phyloP scores from a whole-genome alignment of 2,113 vertebrate genomes.

The Falcunculus frontatus region DNA sequence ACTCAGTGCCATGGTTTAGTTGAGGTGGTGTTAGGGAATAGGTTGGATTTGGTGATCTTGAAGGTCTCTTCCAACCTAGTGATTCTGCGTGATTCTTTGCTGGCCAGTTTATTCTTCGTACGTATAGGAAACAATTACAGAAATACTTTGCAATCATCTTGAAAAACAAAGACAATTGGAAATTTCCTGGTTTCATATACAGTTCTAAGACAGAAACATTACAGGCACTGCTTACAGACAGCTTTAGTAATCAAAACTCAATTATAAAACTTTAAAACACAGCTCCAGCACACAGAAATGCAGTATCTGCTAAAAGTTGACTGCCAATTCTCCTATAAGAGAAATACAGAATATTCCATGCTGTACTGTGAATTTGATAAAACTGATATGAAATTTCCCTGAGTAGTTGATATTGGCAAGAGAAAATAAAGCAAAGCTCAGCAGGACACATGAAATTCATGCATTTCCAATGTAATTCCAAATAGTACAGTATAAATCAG shows the following conservation, averaged over 20 bases:
- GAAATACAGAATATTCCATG: background rate
- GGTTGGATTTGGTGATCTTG: background rate
- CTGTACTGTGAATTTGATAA: background rate
- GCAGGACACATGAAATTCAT: background rate
- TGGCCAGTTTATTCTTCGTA: background rate
- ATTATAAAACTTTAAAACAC: background rate
- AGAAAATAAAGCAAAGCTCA: conserved; percentile 19
- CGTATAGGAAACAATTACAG: background rate
- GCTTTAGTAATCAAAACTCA: background rate
- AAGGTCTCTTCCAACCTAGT: background rate
- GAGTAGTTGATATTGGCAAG: background rate
- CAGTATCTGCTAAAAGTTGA: background rate
- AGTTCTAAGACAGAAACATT: background rate
- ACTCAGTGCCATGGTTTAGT: background rate
- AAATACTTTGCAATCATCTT: background rate
- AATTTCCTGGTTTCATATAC: background rate
- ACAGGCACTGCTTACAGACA: background rate
- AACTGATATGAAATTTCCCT: background rate
- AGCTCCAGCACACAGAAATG: background rate
- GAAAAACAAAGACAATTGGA: background rate
- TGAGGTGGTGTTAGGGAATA: background rate
- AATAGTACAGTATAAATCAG: background rate
- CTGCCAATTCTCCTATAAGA: background rate
- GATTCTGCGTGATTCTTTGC: background rate
- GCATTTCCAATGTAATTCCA: background rate